Evolutionary conservation across 2,888 invertebrate species (phyloP).

Genomic region (Esperia sulphurella): DNA sequence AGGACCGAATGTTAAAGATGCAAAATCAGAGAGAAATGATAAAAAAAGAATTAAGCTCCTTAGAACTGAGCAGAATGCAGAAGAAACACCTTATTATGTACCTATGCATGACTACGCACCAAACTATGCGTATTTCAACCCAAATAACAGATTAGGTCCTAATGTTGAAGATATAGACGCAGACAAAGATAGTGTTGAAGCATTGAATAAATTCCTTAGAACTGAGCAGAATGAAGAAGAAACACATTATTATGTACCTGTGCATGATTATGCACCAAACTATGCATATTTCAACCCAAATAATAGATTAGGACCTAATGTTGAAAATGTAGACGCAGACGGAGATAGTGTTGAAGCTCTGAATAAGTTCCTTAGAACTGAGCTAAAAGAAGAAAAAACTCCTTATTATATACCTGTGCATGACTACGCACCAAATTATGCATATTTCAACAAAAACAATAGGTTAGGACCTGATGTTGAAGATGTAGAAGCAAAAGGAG

Average conservation of each 20-base stretch:
- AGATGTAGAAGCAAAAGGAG: background rate
- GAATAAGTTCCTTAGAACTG: background rate
- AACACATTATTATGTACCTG: slow-evolving; percentile 30
- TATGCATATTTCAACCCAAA: slow-evolving; percentile 45
- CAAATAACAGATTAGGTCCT: slow-evolving; percentile 31
- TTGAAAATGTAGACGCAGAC: slow-evolving; percentile 1
- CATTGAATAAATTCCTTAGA: no score
- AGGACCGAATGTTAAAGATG: slow-evolving; percentile 31
- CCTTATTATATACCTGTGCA: slow-evolving; percentile 38
- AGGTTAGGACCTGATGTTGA: slow-evolving; percentile 35
- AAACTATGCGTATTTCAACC: slow-evolving; percentile 42
- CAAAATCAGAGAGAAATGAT: background rate
- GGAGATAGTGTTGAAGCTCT: slow-evolving; percentile 1
- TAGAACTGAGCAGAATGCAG: background rate
- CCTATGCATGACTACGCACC: slow-evolving; percentile 42
- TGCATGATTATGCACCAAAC: slow-evolving; percentile 39
- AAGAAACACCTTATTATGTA: slow-evolving; percentile 25
- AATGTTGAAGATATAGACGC: background rate
- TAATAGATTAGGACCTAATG: slow-evolving; percentile 41
- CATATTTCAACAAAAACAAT: slow-evolving; percentile 44
- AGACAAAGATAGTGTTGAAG: no score
- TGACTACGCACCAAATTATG: slow-evolving; percentile 39
- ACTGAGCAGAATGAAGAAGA: slow-evolving; percentile 1
- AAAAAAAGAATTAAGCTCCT: background rate
- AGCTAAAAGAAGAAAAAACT: background rate